These are phyloP conservation scores for Hedychridium roseum DNA, from an alignment of 2,888 invertebrate genomes.

Conservation along the genomic window DNA sequence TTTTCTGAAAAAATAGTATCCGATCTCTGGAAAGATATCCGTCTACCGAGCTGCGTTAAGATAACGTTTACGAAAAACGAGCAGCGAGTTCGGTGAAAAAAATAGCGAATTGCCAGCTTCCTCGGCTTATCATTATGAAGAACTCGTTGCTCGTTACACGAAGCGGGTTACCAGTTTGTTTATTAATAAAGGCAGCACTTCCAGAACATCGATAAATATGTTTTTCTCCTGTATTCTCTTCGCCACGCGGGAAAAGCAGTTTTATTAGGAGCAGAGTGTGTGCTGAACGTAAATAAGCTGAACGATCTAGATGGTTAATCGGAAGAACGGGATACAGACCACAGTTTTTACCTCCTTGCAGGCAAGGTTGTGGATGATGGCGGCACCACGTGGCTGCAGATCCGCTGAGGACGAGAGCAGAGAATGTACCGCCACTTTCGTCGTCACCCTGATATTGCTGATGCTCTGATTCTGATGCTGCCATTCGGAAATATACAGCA, in stretches of 20 bases:
- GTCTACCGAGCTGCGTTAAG: conserved; percentile 30
- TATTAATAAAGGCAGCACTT: conserved; percentile 50
- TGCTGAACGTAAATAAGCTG: background rate
- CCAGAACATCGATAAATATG: conserved; percentile 20
- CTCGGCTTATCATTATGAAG: background rate
- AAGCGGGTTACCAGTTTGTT: conserved; percentile 22
- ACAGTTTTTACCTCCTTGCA: conserved; percentile 97
- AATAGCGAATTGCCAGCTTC: background rate
- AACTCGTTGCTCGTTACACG: conserved; percentile 23
- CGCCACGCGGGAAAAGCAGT: background rate
- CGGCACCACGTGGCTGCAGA: conserved; percentile 83
- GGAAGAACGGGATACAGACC: conserved; percentile 76
- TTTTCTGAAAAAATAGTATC: conserved; percentile 70
- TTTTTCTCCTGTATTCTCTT: conserved; percentile 4
- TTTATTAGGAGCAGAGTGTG: background rate
- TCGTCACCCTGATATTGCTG: conserved; percentile 89
- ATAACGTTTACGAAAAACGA: conserved; percentile 25
- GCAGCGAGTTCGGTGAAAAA: conserved; percentile 20
- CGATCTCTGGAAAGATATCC: conserved; percentile 60
- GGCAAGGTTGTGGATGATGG: conserved; percentile 89
- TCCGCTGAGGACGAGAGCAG: conserved; percentile 75
- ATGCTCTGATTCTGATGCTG: conserved; percentile 76
- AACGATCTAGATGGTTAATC: conserved; percentile 22
- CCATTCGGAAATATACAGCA: conserved; percentile 95
- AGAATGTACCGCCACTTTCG: conserved; percentile 89